Percentiles rank a stretch among this genome's conserved stretches.
Evolutionary conservation across 2,113 vertebrate species (phyloP).

Genomic region (Proteles cristata): DNA sequence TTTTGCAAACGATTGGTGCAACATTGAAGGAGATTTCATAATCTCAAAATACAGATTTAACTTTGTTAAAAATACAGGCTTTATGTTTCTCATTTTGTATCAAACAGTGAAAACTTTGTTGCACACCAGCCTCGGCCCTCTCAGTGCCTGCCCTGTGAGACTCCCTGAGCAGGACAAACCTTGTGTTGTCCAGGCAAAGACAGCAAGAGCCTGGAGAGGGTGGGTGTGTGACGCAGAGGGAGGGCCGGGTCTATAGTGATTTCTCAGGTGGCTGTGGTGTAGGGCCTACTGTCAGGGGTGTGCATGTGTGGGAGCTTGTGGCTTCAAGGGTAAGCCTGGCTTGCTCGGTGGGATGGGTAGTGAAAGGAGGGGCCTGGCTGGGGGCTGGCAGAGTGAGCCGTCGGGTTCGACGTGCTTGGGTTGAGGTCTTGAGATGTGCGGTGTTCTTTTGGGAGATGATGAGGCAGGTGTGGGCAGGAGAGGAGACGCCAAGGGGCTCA

Average conservation of each 20-base stretch:
- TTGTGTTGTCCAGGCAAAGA: not conserved
- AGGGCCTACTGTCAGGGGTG: not conserved
- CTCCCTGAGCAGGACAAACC: not conserved
- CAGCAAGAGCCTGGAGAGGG: not conserved
- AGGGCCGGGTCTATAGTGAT: not conserved
- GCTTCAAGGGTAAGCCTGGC: not conserved
- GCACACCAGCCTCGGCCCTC: not conserved
- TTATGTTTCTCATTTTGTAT: not conserved
- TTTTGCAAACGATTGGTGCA: not conserved
- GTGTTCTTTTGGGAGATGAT: not conserved
- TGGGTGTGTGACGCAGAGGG: not conserved
- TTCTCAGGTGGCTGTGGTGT: not conserved
- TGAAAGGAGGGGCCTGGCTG: not conserved
- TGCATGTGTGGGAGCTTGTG: not conserved
- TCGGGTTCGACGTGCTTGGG: not conserved
- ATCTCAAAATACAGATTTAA: not conserved
- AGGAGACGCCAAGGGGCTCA: not conserved
- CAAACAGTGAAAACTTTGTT: not conserved
- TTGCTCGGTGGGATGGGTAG: not conserved
- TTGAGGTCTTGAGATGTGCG: not conserved
- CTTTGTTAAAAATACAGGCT: not conserved
- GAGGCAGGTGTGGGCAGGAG: not conserved
- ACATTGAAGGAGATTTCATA: not conserved
- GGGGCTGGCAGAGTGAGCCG: no score
- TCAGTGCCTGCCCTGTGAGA: not conserved